Evolutionary conservation across 2,797 vertebrate genomes (phyloP).

Genomic region (Chaunax sp.): DNA sequence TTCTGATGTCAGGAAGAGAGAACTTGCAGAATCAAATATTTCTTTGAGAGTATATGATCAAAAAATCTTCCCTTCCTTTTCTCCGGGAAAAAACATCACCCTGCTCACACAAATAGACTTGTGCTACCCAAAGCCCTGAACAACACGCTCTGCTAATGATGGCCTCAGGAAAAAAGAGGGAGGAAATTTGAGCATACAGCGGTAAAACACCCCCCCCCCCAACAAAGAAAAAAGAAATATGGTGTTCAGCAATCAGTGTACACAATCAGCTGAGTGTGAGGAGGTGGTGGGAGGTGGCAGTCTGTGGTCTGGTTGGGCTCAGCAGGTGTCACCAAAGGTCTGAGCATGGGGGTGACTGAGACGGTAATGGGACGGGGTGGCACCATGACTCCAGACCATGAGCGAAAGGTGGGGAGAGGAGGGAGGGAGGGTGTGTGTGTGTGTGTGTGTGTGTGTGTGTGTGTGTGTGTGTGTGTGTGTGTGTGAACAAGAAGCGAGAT

Average conservation of each 20-base stretch:
- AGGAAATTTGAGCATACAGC: constrained; percentile 49
- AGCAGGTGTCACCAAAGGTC: constrained; percentile 62
- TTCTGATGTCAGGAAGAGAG: constrained; percentile 37
- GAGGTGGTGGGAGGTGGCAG: constrained; percentile 53
- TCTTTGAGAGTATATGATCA: constrained; percentile 75
- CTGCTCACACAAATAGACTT: constrained; percentile 63
- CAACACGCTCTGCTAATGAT: constrained; percentile 42
- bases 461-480: constrained; percentile 19
- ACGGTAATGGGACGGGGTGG: constrained; percentile 60
- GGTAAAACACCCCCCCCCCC: no score
- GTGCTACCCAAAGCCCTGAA: constrained; percentile 20
- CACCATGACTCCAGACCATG: constrained; percentile 30
- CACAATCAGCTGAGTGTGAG: constrained; percentile 62
- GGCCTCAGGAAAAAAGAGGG: constrained; percentile 48
- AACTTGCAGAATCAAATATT: constrained; percentile 69
- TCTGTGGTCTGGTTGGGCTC: constrained; percentile 49
- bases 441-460: constrained; percentile 2
- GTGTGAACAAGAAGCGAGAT: constrained; percentile 41
- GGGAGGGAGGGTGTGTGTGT: constrained; percentile 33
- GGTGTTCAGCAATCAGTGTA: constrained; percentile 64
- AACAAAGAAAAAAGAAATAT: constrained; percentile 48
- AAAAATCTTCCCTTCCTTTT: constrained; percentile 66
- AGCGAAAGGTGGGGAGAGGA: constrained; percentile 46
- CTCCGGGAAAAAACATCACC: constrained; percentile 62
- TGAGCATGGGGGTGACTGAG: constrained; percentile 53